A percentile compares a stretch with the other conserved stretches of the same genome.
Conservation (phyloP, 2,888 invertebrate species). For the Xestia sexstrigata region DNA sequence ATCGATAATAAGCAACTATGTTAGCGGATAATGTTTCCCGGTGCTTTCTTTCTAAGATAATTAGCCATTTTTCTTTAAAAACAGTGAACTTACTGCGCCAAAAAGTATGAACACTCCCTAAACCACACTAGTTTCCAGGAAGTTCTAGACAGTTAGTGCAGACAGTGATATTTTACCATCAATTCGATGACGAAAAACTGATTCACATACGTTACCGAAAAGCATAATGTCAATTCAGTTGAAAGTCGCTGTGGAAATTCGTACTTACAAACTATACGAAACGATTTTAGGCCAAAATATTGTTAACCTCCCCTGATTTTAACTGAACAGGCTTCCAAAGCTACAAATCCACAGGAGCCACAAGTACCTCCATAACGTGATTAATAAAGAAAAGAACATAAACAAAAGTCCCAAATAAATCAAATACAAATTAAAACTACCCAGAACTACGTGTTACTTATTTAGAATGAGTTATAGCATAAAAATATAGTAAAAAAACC, state of each 20-base stretch:
- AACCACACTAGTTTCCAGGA: not conserved
- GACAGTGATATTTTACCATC: not conserved
- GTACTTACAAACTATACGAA: not conserved
- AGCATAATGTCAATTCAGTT: not conserved
- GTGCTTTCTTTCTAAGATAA: not conserved
- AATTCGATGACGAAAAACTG: not conserved
- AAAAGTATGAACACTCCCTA: not conserved
- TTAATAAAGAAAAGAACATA: constrained; percentile 34
- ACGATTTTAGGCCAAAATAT: not conserved
- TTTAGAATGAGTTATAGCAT: constrained; percentile 66
- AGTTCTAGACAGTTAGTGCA: too few relatives aligned
- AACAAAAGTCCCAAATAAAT: constrained; percentile 56
- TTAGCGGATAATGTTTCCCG: not conserved
- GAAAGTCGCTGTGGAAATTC: not conserved
- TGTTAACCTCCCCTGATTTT: not conserved
- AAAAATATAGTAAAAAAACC: constrained; percentile 67
- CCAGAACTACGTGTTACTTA: constrained; percentile 65
- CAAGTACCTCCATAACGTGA: constrained; percentile 8
- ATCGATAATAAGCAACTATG: constrained; percentile 26
- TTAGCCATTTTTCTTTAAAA: not conserved
- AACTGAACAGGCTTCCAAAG: not conserved
- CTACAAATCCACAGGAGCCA: not conserved
- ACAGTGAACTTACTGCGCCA: not conserved
- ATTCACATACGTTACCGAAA: not conserved
- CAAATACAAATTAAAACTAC: constrained; percentile 60